phyloP scores from a whole-genome alignment of 2,888 invertebrate genomes.

The Gymnoscelis rufifasciata region DNA sequence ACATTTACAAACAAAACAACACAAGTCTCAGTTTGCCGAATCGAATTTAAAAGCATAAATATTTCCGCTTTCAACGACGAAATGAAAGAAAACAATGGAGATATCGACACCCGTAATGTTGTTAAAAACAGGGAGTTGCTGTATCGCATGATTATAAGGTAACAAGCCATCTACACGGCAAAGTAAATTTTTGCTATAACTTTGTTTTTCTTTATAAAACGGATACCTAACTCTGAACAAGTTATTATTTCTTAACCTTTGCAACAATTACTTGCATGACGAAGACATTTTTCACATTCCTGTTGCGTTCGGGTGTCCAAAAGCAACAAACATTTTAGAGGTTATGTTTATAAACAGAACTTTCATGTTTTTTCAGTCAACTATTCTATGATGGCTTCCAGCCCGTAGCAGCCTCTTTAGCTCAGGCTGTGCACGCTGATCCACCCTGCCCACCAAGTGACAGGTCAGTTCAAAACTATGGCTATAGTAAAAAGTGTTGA shows the following conservation, averaged over 20 bases:
- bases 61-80: conserved; percentile 10
- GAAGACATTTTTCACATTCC: no score
- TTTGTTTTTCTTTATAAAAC: neutral
- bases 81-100: conserved; percentile 64
- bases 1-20: conserved; percentile 1
- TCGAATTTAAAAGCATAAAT: conserved; percentile 2
- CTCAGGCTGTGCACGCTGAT: conserved; percentile 91
- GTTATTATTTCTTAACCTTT: neutral
- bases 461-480: conserved; percentile 71
- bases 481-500: no score
- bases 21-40: neutral
- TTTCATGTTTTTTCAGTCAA: conserved; percentile 87
- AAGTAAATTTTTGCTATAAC: neutral
- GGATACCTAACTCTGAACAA: neutral
- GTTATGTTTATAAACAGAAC: conserved; percentile 15
- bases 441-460: conserved; percentile 97
- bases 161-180: conserved; percentile 13
- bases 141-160: conserved; percentile 95
- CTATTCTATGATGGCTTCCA: conserved; percentile 98
- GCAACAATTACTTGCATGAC: neutral
- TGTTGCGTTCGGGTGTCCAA: no score
- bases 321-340: no score
- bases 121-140: conserved; percentile 93
- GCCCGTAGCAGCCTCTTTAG: conserved; percentile 91
- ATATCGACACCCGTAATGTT: conserved; percentile 85